phyloP scores from a whole-genome alignment of 2,888 invertebrate genomes.

The Linnaemya tessellans region DNA sequence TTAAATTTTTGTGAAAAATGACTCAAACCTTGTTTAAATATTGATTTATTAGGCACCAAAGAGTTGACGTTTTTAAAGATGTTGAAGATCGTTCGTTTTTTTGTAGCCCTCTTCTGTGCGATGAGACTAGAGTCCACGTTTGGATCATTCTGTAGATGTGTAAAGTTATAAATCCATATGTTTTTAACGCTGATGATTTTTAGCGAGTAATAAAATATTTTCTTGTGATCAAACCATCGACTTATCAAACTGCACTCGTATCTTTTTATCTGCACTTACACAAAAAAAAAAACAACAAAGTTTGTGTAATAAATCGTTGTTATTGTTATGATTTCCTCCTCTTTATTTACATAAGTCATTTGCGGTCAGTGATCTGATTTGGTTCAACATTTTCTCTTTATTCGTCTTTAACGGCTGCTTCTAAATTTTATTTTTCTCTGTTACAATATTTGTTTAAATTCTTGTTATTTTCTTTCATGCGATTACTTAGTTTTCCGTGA shows the following conservation, averaged over 20 bases:
- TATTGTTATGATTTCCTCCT: slow-evolving; percentile 58
- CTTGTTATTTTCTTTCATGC: slow-evolving; percentile 13
- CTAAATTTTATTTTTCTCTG: slow-evolving; percentile 63
- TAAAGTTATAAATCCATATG: no score
- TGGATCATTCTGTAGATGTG: no score
- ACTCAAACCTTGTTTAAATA: no score
- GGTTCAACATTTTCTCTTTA: slow-evolving; percentile 50
- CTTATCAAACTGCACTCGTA: slow-evolving; percentile 8
- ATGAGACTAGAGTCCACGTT: no score
- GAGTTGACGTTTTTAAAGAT: no score
- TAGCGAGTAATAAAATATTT: background rate
- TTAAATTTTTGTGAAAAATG: no score
- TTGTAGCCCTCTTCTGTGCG: no score
- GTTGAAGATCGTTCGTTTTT: no score
- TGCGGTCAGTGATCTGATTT: slow-evolving; percentile 81
- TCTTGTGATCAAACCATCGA: background rate
- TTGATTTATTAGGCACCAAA: no score
- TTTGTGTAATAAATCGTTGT: slow-evolving; percentile 38
- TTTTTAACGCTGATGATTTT: no score
- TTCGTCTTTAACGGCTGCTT: slow-evolving; percentile 48
- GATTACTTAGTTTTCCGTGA: slow-evolving; percentile 44
- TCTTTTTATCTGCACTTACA: slow-evolving; percentile 10
- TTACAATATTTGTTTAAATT: slow-evolving; percentile 20
- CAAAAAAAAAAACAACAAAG: no score
- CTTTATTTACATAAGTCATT: slow-evolving; percentile 70